phyloP scores from a whole-genome alignment of 2,888 invertebrate genomes.

The Conomelus anceps region DNA sequence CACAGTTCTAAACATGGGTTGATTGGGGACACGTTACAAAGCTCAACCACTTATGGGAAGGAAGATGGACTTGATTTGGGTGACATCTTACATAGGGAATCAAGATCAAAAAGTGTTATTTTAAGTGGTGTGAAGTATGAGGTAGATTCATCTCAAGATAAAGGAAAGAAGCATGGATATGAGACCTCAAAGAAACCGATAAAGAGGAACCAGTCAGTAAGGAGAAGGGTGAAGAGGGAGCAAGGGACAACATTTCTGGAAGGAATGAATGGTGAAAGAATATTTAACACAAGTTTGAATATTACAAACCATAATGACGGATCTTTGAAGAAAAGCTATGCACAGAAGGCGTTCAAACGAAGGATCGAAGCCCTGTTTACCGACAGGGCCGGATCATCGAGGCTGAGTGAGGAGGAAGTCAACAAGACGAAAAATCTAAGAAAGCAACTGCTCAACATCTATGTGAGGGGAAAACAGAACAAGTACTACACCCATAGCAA shows the following conservation, averaged over 20 bases:
- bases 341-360: background rate
- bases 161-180: background rate
- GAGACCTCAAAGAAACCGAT: background rate
- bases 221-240: background rate
- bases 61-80: background rate
- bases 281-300: background rate
- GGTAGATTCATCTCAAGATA: background rate
- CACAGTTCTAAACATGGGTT: background rate
- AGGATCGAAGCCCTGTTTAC: background rate
- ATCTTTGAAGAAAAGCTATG: background rate
- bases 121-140: background rate
- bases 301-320: background rate
- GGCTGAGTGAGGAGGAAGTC: background rate
- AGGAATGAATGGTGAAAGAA: background rate
- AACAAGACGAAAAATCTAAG: background rate
- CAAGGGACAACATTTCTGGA: background rate
- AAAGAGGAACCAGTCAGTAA: background rate
- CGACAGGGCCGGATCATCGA: background rate
- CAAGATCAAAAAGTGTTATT: background rate
- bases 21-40: background rate
- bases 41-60: background rate
- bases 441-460: background rate
- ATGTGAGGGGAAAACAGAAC: constrained; percentile 1
- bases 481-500: background rate
- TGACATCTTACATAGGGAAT: background rate